A percentile compares a stretch with the other conserved stretches of the same genome.
These are phyloP conservation scores for Zosterops borbonicus DNA, from an alignment of 2,113 vertebrate genomes.

Conservation along the genomic window DNA sequence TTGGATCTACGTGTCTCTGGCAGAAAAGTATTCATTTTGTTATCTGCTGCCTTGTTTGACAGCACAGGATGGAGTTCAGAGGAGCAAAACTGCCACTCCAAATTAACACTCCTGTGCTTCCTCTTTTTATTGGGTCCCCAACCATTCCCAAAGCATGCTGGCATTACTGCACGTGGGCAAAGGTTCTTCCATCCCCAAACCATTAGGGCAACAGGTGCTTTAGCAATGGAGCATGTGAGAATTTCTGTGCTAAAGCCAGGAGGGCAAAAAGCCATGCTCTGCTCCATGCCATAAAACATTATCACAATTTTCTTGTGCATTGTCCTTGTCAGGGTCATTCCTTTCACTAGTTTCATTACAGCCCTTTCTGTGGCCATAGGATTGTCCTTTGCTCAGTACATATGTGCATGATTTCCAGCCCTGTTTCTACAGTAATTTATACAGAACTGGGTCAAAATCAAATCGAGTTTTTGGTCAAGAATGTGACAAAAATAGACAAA, in stretches of 20 bases:
- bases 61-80: background rate
- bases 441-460: background rate
- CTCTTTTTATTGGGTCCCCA: background rate
- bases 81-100: background rate
- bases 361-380: background rate
- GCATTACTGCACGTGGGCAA: background rate
- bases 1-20: background rate
- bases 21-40: background rate
- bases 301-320: background rate
- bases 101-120: background rate
- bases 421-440: background rate
- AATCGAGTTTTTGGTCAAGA: background rate
- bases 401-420: background rate
- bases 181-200: background rate
- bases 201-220: background rate
- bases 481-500: background rate
- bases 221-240: background rate
- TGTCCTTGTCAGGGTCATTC: background rate
- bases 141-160: background rate
- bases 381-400: background rate
- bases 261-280: background rate
- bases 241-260: background rate
- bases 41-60: background rate
- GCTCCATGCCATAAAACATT: background rate
- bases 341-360: background rate